Evolutionary conservation across 2,888 invertebrate genomes (phyloP).

Genomic region (Drosophila kanekoi): DNA sequence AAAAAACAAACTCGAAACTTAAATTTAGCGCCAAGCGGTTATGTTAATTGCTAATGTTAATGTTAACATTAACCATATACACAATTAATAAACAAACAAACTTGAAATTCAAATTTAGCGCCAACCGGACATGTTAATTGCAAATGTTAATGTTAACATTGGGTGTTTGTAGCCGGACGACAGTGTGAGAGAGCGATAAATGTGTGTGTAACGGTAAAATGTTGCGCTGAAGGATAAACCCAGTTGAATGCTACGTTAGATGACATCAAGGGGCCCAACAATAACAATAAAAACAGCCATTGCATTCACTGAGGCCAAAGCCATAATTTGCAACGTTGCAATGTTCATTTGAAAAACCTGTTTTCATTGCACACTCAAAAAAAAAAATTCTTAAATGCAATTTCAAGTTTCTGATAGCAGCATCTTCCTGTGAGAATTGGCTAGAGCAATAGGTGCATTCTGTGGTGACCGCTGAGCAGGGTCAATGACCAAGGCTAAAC

Average conservation of each 20-base stretch:
- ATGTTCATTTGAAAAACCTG: conserved; percentile 64
- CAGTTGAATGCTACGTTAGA: conserved; percentile 28
- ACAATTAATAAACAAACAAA: conserved; percentile 28
- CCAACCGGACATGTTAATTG: conserved; percentile 15
- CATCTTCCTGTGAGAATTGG: conserved; percentile 66
- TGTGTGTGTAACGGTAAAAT: conserved; percentile 41
- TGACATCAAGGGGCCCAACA: conserved; percentile 45
- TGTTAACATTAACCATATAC: conserved; percentile 3
- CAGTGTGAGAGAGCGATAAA: background rate
- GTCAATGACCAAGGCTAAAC: conserved; percentile 68
- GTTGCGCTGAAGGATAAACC: conserved; percentile 63
- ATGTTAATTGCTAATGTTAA: conserved; percentile 17
- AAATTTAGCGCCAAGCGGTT: conserved; percentile 10
- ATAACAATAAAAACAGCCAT: conserved; percentile 22
- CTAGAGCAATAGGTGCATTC: conserved; percentile 24
- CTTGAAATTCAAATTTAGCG: conserved; percentile 24
- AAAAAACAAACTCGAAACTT: conserved; percentile 23
- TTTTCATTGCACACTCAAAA: conserved; percentile 45
- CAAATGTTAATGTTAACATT: conserved; percentile 4
- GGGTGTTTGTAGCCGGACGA: conserved; percentile 3
- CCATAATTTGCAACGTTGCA: conserved; percentile 54
- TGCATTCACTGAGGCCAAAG: conserved; percentile 62
- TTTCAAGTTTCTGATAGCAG: conserved; percentile 51
- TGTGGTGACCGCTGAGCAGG: conserved; percentile 29
- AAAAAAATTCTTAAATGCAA: conserved; percentile 40